A percentile compares a stretch with the other conserved stretches of the same genome.
Conservation (phyloP, 2,888 invertebrate species). For the Leucophora obtusa region DNA sequence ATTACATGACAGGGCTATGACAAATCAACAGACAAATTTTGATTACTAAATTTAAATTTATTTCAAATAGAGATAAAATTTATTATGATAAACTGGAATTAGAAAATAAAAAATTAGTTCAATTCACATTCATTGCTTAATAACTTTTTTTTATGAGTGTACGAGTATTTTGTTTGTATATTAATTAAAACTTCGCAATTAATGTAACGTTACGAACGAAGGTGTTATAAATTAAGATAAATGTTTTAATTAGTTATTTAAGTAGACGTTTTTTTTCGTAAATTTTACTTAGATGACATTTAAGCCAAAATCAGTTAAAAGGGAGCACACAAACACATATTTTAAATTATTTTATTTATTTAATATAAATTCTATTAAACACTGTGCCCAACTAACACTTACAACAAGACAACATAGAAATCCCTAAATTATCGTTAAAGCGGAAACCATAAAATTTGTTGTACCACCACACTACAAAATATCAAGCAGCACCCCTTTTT, state of each 20-base stretch:
- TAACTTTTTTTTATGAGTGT: too few relatives aligned
- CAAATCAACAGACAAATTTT: too few relatives aligned
- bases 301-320: neutral
- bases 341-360: conserved; percentile 55
- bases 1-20: too few relatives aligned
- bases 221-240: conserved; percentile 77
- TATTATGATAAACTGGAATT: too few relatives aligned
- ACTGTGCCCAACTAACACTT: conserved; percentile 9
- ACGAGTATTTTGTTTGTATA: conserved; percentile 71
- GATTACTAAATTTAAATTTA: too few relatives aligned
- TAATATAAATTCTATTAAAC: conserved; percentile 44
- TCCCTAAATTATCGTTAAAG: conserved; percentile 58
- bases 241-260: conserved; percentile 76
- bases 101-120: too few relatives aligned
- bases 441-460: conserved; percentile 63
- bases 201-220: conserved; percentile 66
- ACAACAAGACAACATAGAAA: conserved; percentile 1
- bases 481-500: conserved; percentile 33
- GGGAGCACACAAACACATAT: conserved; percentile 8
- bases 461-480: conserved; percentile 36
- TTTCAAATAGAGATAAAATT: too few relatives aligned
- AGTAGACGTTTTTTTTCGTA: conserved; percentile 27
- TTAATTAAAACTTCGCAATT: conserved; percentile 73
- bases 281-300: conserved; percentile 39
- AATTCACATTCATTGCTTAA: too few relatives aligned